Evolutionary conservation across 2,888 invertebrate genomes (phyloP), one percentile per base, ranked within the genome.

Genomic region (Cephalotes varians): DNA sequence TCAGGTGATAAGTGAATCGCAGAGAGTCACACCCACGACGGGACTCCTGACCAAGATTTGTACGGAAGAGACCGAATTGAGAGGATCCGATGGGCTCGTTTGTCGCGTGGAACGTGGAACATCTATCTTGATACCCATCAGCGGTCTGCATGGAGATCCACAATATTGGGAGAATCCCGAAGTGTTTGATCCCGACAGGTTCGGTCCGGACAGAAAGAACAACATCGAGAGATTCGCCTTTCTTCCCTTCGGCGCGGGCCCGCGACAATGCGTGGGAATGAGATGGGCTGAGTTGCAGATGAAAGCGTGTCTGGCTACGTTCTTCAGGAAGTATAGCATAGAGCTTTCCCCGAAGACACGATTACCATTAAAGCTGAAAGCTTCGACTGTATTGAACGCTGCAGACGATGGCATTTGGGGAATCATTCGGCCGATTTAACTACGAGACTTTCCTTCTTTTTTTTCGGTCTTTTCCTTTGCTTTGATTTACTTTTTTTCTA

Each of bases 1-100:
- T 79, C 95, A 95, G 93, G 95, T 95, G 1, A 85, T 95, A 1
- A 82, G 82, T 40, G 93, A 93, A 60, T 87, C 92, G 0, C 82
- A 90, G 81, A 87, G 93, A 44, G 0, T 89, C 0, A 18, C 74
- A 25, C 85, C 90, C 1, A 2, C 0, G 7, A 73, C 76, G 0
- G 80, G 73, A 15, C 25, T 74, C 1, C 2, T 90, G 1, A 28
- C 40, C 0, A 92, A 91, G 76, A 7, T 77, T 91, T 40, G 91
- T 60, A 91, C 87, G 6, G 62, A 86, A 6, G 62, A 76, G 2
- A 84, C 69, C 31, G 85, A 87, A 34, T 56, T 92, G 0, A 62
- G 71, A 6, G 92, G 92, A 7, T 82, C 74, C 0, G 92, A 92
- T 60, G 92, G 91, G 0, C 12, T 90, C 0, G 83, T 79, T 0